Conservation (phyloP, 1,140 invertebrate genomes). For the Capitella teleta region DNA sequence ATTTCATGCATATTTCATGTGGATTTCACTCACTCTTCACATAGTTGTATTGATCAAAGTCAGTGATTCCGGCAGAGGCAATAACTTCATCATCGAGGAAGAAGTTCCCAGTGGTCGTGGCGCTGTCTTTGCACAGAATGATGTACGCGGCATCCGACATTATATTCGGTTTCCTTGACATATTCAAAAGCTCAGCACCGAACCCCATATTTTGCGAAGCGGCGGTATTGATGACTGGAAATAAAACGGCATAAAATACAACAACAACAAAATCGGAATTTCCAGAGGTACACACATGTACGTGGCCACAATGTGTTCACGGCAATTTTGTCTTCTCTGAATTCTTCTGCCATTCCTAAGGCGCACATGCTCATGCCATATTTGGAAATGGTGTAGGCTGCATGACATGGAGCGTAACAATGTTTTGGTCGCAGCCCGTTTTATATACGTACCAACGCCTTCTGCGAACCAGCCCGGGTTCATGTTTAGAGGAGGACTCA, state of each 20-base stretch:
- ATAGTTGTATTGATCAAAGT: conserved; percentile 67
- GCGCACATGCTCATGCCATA: conserved; percentile 99
- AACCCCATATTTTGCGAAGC: conserved; percentile 91
- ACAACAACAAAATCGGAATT: background rate
- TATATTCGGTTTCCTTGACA: conserved; percentile 76
- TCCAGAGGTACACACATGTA: conserved; percentile 50
- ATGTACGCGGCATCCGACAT: conserved; percentile 88
- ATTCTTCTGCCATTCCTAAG: conserved; percentile 89
- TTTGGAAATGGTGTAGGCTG: conserved; percentile 96
- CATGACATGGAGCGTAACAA: conserved; percentile 25
- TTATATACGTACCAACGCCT: conserved; percentile 57
- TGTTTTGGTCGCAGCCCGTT: too few species aligned
- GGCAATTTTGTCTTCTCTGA: conserved; percentile 67
- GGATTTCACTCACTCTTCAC: conserved; percentile 6
- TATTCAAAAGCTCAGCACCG: conserved; percentile 48
- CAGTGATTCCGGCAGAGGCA: conserved; percentile 61
- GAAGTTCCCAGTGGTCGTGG: conserved; percentile 76
- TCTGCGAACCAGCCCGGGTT: conserved; percentile 80
- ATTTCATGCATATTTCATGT: background rate
- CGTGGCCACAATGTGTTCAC: conserved; percentile 96
- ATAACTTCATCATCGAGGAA: conserved; percentile 87
- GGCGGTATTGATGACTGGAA: conserved; percentile 78
- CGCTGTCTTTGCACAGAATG: conserved; percentile 68
- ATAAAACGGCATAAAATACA: background rate
- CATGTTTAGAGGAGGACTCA: conserved; percentile 89